Conservation (phyloP, 2,888 invertebrate genomes). For the Plutella xylostella region DNA sequence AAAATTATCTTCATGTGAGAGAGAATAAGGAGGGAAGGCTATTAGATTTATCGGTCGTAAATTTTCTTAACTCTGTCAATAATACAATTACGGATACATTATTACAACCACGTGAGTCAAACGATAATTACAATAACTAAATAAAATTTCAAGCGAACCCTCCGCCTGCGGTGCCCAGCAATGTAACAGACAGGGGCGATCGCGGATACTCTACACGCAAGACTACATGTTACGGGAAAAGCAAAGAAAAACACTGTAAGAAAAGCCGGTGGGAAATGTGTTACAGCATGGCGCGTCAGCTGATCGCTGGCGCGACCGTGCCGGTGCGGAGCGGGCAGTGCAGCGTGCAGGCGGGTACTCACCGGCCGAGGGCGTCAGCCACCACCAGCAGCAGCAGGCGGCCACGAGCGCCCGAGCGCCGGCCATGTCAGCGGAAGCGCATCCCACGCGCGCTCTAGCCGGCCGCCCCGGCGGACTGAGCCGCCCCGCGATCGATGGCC, state of each 20-base stretch:
- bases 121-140: conserved; percentile 1
- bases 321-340: too few species aligned
- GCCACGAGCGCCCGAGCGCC: conserved; percentile 69
- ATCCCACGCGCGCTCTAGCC: conserved; percentile 67
- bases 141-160: conserved; percentile 6
- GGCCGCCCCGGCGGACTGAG: conserved; percentile 68
- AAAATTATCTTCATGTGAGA: too few species aligned
- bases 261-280: conserved; percentile 24
- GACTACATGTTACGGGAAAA: conserved; percentile 11
- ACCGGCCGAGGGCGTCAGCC: conserved; percentile 66
- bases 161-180: conserved; percentile 17
- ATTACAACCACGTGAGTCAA: background rate
- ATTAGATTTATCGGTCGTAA: too few species aligned
- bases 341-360: conserved; percentile 40
- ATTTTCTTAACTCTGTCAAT: too few species aligned
- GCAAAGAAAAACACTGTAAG: conserved; percentile 11
- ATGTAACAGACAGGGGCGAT: conserved; percentile 25
- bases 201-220: conserved; percentile 32
- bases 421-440: conserved; percentile 67
- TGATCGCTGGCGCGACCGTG: conserved; percentile 7
- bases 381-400: conserved; percentile 67
- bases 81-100: too few species aligned
- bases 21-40: too few species aligned
- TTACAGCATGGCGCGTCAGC: conserved; percentile 26
- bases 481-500: conserved; percentile 44